These are phyloP conservation scores for Coregonus suidteri DNA, from an alignment of 2,797 vertebrate genomes.

Conservation along the genomic window DNA sequence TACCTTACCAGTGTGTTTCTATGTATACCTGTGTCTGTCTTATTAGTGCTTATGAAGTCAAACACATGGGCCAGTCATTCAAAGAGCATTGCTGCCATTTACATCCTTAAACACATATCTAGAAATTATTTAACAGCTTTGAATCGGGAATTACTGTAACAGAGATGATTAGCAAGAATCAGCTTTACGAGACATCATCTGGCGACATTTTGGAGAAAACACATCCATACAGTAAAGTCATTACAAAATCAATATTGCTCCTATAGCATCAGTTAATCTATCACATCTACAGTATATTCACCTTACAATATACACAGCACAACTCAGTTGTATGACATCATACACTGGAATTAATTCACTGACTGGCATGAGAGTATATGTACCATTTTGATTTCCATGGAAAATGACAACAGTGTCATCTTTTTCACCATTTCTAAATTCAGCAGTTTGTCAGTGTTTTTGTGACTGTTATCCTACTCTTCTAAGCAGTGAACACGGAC, in stretches of 20 bases:
- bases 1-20: neutral
- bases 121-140: neutral
- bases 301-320: neutral
- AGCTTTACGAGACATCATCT: neutral
- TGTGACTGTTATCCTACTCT: neutral
- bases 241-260: neutral
- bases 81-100: neutral
- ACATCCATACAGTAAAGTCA: neutral
- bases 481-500: neutral
- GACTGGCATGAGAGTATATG: neutral
- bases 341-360: neutral
- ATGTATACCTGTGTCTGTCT: neutral
- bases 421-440: neutral
- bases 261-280: slow-evolving; percentile 8
- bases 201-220: neutral
- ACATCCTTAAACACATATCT: neutral
- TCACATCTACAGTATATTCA: slow-evolving; percentile 1
- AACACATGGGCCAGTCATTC: neutral
- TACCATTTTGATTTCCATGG: neutral
- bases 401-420: neutral
- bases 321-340: neutral
- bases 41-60: neutral
- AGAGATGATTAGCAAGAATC: neutral
- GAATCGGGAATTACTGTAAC: neutral
- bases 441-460: neutral